Evolutionary conservation across 2,888 invertebrate genomes (phyloP), one percentile per base, ranked within the genome.

Genomic region (Platycnemis pennipes): DNA sequence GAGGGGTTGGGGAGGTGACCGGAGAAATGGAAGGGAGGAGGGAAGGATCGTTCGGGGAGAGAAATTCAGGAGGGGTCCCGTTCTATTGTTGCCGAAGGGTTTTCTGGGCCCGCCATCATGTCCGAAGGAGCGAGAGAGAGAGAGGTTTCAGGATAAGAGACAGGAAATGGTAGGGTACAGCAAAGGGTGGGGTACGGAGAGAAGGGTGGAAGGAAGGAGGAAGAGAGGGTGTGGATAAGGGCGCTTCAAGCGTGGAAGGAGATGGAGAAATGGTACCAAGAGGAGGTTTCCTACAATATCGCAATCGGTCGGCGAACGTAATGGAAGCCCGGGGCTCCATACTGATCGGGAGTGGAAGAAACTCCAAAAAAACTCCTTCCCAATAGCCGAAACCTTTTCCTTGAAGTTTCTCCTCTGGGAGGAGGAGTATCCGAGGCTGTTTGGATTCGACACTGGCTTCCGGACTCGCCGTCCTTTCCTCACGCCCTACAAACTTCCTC

Each of bases 81-180:
- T n/a, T 46, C 87, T n/a, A 87, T 87, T 87, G 87, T 87, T 87
- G 87, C 87, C 87, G 22, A 87, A 87, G 87, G 87, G 87, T 44
- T 87, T 87, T 87, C 87, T 87, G 87, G 87, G 87, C 37, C 22
- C 45, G 87, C 87, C 87, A 87, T 87, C 87, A 87, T 87, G 87
- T 87, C 45, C 46, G 87, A 87, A 46, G 87, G 87, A 87, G 87
- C n/a, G n/a, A 86, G 86, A n/a, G 26, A 7, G 77, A 31, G 77
- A 87, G 44, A 45, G 45, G 87, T 45, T 45, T 45, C 8, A 2
- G 87, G 87, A 77, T 77, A 77, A 77, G 77, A 37, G 77, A 77
- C 44, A 87, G 87, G 87, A 45, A 87, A 87, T 45, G 87, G 87
- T 77, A 87, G 37, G 85, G 42, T 37, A 86, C 42, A 42, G 16